A percentile compares a stretch with the other conserved stretches of the same genome.
Evolutionary conservation across 2,113 vertebrate genomes (phyloP).

Genomic region (Lasiurus cinereus): DNA sequence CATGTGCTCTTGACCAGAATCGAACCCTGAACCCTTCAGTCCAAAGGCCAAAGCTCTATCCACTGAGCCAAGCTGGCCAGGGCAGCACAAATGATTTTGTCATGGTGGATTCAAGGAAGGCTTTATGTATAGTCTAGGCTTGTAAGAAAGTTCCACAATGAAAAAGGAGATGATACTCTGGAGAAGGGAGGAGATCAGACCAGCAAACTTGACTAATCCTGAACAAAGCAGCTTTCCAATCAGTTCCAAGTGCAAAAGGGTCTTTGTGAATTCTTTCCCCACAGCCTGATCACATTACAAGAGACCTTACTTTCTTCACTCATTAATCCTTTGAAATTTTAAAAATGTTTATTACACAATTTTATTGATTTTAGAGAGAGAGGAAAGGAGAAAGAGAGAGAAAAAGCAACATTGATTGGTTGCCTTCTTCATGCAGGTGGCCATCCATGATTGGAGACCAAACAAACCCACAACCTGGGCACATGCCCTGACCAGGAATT

Average conservation of each 20-base stretch:
- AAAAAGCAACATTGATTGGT: no score
- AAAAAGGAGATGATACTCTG: not conserved
- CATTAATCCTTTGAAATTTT: not conserved
- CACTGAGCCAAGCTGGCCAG: no score
- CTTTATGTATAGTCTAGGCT: not conserved
- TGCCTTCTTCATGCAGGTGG: no score
- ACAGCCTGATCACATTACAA: not conserved
- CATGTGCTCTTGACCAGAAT: no score
- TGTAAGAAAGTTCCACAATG: not conserved
- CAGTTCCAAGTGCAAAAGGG: not conserved
- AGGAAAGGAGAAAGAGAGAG: no score
- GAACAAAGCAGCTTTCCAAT: not conserved
- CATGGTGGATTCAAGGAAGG: not conserved
- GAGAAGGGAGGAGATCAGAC: not conserved
- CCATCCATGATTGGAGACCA: no score
- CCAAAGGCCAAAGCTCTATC: no score
- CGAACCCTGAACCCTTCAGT: no score
- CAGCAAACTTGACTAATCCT: not conserved
- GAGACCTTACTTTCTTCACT: not conserved
- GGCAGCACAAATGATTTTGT: not conserved
- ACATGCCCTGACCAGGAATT: no score
- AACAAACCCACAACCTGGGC: no score
- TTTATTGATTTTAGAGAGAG: no score
- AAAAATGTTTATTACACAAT: not conserved
- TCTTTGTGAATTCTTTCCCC: not conserved